Evolutionary conservation across 1,140 invertebrate species (phyloP), one percentile per base, ranked within the genome.

Genomic region (Neelides sp.): DNA sequence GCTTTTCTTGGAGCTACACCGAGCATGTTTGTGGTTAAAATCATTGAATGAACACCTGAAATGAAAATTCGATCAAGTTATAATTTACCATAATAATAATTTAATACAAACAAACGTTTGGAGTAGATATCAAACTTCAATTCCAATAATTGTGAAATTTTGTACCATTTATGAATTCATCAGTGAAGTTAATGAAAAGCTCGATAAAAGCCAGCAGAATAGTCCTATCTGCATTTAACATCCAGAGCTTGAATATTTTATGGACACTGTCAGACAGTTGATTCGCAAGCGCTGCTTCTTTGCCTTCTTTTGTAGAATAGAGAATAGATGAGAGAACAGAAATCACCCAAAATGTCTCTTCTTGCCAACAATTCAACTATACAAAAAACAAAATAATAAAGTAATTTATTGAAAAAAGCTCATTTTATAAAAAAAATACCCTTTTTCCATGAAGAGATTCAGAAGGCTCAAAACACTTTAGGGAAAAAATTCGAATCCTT

Each of bases 211-310:
- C 34, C 46, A 57, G 52, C 8, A 60, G 22, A 2, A 56, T 28
- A 13, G 43, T 41, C 2, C 36, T 19, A 34, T 60, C 58, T 0
- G 54, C 13, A 24, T n/a, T n/a, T 22, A 19, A 34, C 23, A 26
- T 60, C 49, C 55, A 56, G 39, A 50, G 49, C n/a, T 48, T 52
- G 12, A 55, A 55, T 17, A 57, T 49, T 48, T 55, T 60, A 41
- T 60, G 58, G 0, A 60, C 13, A 19, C 35, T 50, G 23, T 56
- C 54, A 2, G 52, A 28, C 15, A 60, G 23, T 13, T 46, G 39
- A 13, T 15, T 22, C 15, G 27, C n/a, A 12, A 57, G n/a, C 1
- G 54, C 58, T 12, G 34, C 12, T 32, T 41, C 34, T 47, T 50
- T 50, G n/a, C 28, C 52, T 32, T 45, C 37, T 12, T 15, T 1